Base-by-base conservation (phyloP, 2,888 invertebrate genomes). In the Hanleya hanleyi region DNA sequence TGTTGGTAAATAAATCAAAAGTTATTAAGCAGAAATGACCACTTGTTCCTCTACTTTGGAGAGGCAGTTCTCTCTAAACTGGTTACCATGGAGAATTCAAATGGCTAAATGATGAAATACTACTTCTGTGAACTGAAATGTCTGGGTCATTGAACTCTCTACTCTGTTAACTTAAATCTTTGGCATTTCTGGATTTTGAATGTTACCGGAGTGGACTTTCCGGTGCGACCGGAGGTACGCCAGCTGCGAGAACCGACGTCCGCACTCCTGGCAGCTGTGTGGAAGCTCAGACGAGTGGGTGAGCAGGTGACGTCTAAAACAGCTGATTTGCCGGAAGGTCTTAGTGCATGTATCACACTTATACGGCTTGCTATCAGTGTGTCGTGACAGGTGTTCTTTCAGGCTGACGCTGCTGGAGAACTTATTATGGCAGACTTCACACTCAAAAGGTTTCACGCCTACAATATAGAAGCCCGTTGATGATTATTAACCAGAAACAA, bases 381-480 rank as follows among this genome's bases (percentile, higher is more conserved):
- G 89, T 6, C 82, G 78, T 5, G 86, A 78, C 67, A 81, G 75
- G 76, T 89, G 89, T 72, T 89, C 89, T 65, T 83, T 85, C 36
- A 89, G 79, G n/a, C 86, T 83, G 3, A 85, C 81, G 67, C 85
- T 84, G 71, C 86, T 86, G 50, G 88, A 85, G 79, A 88, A 88
- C 61, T 83, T 83, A 67, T 84, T 82, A 12, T 84, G 69, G 73
- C 89, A 89, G 7, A 84, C 77, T 32, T 78, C 74, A 79, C 89
- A 89, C 41, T 80, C 83, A 77, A 86, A 89, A 22, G 86, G 87
- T 72, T 88, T 89, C 32, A 87, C 85, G 38, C 89, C 89, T 88
- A 79, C 15, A 78, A 74, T 6, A 64, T n/a, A n/a, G n/a, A n/a
- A n/a, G n/a, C n/a, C n/a, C n/a, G n/a, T n/a, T n/a, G n/a, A n/a